Conservation (phyloP, 92 coral and sea anemone species). For the Phenganax stokvisi region DNA sequence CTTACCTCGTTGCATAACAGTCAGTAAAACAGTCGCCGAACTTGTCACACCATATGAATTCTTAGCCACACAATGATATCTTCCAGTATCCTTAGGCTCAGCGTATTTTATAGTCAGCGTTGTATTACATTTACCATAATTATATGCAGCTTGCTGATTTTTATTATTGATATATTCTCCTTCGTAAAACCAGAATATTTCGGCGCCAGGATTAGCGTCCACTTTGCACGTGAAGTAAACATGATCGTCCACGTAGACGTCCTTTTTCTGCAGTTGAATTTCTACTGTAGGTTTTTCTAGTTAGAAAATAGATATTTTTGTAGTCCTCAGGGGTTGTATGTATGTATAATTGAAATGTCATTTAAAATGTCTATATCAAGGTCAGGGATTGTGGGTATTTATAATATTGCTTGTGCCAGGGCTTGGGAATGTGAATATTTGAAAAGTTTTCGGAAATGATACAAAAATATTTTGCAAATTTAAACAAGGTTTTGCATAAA, state of each 20-base stretch:
- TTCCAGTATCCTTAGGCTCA: slow-evolving; percentile 4
- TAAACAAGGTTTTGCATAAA: too few species aligned
- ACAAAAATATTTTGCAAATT: too few species aligned
- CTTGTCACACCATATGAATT: slow-evolving; percentile 4
- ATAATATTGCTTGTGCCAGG: too few species aligned
- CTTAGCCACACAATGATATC: slow-evolving; percentile 17
- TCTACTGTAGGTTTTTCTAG: slow-evolving; percentile 12
- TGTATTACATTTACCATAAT: neutral
- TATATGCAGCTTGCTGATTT: neutral
- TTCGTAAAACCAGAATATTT: slow-evolving; percentile 28
- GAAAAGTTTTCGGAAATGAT: too few species aligned
- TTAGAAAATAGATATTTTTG: neutral
- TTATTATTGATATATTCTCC: neutral
- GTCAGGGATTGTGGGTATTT: too few species aligned
- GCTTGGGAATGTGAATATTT: too few species aligned
- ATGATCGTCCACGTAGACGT: neutral
- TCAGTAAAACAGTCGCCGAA: neutral
- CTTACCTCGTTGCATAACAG: slow-evolving; percentile 6
- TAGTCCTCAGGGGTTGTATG: neutral
- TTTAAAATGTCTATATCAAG: too few species aligned
- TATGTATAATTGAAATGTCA: too few species aligned
- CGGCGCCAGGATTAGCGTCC: slow-evolving; percentile 7
- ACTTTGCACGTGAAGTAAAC: neutral
- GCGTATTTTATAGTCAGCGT: slow-evolving; percentile 3
- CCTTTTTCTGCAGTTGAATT: neutral